phyloP scores from a whole-genome alignment of 2,113 vertebrate species.

The Lamprotornis superbus region DNA sequence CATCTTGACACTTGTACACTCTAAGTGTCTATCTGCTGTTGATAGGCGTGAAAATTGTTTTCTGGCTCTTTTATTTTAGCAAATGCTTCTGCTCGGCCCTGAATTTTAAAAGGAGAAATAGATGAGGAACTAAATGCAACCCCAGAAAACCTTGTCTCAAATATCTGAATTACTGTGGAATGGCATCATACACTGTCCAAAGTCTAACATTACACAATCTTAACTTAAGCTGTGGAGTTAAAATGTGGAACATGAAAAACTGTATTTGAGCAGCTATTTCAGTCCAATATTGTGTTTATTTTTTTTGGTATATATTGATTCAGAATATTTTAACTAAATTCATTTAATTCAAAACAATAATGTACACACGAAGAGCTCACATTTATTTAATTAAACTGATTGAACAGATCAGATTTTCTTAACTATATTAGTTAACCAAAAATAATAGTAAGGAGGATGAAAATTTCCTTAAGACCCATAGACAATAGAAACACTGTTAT shows the following conservation, averaged over 20 bases:
- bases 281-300: background rate
- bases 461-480: background rate
- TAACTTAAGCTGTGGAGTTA: background rate
- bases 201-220: background rate
- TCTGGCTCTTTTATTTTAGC: background rate
- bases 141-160: background rate
- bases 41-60: background rate
- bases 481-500: background rate
- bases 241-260: background rate
- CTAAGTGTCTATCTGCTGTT: background rate
- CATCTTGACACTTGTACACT: background rate
- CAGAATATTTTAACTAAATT: background rate
- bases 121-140: background rate
- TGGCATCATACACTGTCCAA: background rate
- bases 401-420: background rate
- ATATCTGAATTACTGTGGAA: background rate
- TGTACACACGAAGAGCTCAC: background rate
- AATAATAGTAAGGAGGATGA: background rate
- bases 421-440: background rate
- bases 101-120: background rate
- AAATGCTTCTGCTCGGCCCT: background rate
- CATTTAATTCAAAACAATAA: background rate
- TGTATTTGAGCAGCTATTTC: background rate
- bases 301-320: background rate
- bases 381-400: background rate